Base-by-base conservation (phyloP, 1,140 invertebrate genomes). In the Leptinotarsa undecemlineata region DNA sequence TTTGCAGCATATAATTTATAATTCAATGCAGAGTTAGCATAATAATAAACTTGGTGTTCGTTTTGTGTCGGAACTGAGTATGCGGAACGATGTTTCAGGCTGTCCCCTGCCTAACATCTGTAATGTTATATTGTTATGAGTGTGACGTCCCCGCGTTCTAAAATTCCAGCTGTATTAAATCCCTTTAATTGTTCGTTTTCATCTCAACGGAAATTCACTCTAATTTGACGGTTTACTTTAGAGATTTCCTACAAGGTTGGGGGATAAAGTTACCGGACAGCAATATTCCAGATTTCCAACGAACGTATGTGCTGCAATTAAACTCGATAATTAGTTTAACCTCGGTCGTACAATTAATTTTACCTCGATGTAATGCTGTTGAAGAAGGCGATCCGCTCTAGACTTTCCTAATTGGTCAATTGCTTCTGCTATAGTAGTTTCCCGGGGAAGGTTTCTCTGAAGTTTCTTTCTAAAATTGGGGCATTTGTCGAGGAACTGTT, bases 121-220 rank as follows among this genome's bases (percentile, higher is more conserved):
- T 67, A 67, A 67, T 67, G 26, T 23, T 67, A 67, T 67, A 67
- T 67, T 67, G 64, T 67, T 67, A 67, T 63, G 20, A 21, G 19
- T 20, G 14, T 67, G 64, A 57, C 51, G 51, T 57, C 51, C 8
- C 15, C 23, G 64, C 64, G 64, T 67, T 67, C 64, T 19, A 67
- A 23, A 26, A 42, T 67, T 67, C 23, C 64, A 42, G 64, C 23
- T 6, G 26, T 67, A 67, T 67, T 67, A 67, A 67, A 67, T 26
- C 64, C 64, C 42, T 67, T 67, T 67, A 67, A 67, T 67, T 67
- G 64, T 67, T 42, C 42, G 64, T 67, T 67, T 67, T 67, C 64
- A 67, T 67, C 23, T 21, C 64, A n/a, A 14, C 42, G 64, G 64
- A 67, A 67, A 67, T 67, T 67, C 64, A 67, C 42, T 67, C 23